Conservation (phyloP, 1,140 invertebrate genomes). For the Oncopodura yosiiana region DNA sequence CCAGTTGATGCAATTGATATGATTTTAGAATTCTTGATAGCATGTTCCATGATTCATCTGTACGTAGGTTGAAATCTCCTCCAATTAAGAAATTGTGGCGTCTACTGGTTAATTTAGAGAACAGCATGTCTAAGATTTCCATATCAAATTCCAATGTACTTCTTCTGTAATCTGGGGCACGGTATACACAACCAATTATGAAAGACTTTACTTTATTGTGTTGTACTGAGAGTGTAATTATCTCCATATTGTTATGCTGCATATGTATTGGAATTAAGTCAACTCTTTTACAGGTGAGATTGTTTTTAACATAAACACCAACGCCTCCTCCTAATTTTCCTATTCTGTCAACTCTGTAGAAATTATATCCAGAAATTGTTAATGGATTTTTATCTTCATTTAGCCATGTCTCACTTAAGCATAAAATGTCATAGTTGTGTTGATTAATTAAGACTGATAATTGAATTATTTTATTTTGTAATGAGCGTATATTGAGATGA, state of each 20-base stretch:
- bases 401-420: slow-evolving; percentile 11
- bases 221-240: neutral
- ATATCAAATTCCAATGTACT: neutral
- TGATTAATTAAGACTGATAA: neutral
- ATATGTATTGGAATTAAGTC: no score
- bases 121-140: neutral
- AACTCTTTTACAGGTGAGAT: neutral
- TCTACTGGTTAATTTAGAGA: neutral
- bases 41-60: neutral
- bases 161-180: no score
- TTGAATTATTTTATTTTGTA: neutral
- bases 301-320: neutral
- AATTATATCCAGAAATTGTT: neutral
- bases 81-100: neutral
- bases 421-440: neutral
- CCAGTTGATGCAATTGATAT: neutral
- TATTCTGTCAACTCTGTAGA: neutral
- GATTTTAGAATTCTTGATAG: neutral
- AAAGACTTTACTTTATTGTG: neutral
- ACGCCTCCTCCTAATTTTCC: slow-evolving; percentile 4
- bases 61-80: slow-evolving; percentile 3
- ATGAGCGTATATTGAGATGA: slow-evolving; percentile 3
- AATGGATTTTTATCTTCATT: neutral
- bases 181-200: neutral
- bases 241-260: neutral